These are phyloP conservation scores for Accipiter virgatus DNA, from an alignment of 2,113 vertebrate genomes.

Conservation along the genomic window DNA sequence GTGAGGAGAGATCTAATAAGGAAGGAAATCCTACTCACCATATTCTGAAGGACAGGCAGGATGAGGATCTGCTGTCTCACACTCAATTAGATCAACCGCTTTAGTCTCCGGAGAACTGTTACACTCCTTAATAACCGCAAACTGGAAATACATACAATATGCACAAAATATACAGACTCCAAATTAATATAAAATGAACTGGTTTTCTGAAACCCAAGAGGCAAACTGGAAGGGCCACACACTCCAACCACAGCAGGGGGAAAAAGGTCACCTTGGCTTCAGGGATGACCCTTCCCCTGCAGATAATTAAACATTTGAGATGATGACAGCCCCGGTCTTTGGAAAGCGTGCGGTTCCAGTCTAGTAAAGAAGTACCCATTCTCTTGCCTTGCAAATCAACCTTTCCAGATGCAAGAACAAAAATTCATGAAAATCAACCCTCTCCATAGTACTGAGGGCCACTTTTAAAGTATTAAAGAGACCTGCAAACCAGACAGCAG, in stretches of 20 bases:
- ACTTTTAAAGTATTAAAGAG: neutral
- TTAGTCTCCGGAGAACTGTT: slow-evolving; percentile 22
- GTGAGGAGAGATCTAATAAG: neutral
- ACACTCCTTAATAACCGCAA: slow-evolving; percentile 71
- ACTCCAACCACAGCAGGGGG: neutral
- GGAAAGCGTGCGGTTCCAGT: neutral
- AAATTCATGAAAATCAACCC: neutral
- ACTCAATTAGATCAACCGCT: neutral
- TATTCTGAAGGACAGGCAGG: slow-evolving; percentile 66
- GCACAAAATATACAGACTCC: neutral
- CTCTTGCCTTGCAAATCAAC: neutral
- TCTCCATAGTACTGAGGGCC: neutral
- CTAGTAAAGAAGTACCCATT: neutral
- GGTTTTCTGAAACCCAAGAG: neutral
- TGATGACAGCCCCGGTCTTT: neutral
- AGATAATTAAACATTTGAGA: neutral
- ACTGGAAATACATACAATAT: slow-evolving; percentile 68
- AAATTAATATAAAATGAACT: neutral
- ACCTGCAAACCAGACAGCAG: neutral
- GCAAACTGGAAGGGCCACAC: neutral
- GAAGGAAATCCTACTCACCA: slow-evolving; percentile 69
- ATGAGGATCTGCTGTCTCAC: slow-evolving; percentile 60
- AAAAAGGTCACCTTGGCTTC: neutral
- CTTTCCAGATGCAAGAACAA: neutral
- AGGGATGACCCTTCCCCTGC: neutral